phyloP scores from a whole-genome alignment of 1,140 invertebrate genomes.

The Oreohelix idahoensis region DNA sequence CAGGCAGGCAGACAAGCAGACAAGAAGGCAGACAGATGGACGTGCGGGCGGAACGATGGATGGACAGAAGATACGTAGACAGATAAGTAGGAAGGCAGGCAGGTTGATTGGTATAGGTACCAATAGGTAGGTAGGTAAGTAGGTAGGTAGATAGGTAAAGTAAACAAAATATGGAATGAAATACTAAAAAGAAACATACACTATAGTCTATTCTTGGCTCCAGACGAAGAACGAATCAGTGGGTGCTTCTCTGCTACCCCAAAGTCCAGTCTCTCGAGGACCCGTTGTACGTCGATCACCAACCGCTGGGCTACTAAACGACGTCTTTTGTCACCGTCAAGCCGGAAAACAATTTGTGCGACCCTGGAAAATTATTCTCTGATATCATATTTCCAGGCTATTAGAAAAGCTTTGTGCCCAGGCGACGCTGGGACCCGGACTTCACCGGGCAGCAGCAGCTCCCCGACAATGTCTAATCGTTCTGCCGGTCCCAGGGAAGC shows the following conservation, averaged over 20 bases:
- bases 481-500: constrained; percentile 1
- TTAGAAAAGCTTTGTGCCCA: constrained; percentile 17
- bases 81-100: constrained; percentile 21
- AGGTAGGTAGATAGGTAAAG: constrained; percentile 9
- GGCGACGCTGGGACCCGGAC: background rate
- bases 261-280: too few relatives aligned
- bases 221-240: too few relatives aligned
- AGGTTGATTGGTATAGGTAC: background rate
- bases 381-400: constrained; percentile 26
- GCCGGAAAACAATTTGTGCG: constrained; percentile 9
- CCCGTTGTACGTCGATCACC: background rate
- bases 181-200: constrained; percentile 7
- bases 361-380: constrained; percentile 13
- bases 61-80: constrained; percentile 21
- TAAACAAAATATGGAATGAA: too few relatives aligned
- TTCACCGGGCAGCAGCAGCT: background rate
- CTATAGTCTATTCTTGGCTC: too few relatives aligned
- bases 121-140: constrained; percentile 10
- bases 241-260: too few relatives aligned
- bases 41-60: background rate
- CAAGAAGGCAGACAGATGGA: too few relatives aligned
- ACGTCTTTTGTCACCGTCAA: background rate
- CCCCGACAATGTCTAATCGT: constrained; percentile 13
- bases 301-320: background rate
- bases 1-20: too few relatives aligned